Percentiles rank a stretch among this genome's conserved stretches.
Evolutionary conservation across 2,797 vertebrate species (phyloP).

Genomic region (Urophycis tenuis): DNA sequence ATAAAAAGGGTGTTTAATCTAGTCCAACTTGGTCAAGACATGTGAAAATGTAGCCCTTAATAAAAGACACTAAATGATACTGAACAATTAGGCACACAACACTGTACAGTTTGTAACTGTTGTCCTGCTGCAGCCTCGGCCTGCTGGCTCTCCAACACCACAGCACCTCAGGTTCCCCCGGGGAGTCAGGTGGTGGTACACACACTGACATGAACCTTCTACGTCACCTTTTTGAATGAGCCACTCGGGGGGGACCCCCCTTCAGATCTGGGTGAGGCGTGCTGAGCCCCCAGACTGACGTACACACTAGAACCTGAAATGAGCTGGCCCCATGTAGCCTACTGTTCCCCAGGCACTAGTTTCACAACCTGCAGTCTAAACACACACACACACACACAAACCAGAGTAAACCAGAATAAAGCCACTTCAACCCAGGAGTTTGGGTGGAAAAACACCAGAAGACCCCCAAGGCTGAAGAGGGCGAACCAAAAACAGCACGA

Average conservation of each 20-base stretch:
- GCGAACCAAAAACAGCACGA: neutral
- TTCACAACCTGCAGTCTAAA: neutral
- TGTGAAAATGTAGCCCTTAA: neutral
- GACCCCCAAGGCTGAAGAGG: neutral
- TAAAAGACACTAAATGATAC: neutral
- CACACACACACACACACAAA: neutral
- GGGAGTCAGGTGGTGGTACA: neutral
- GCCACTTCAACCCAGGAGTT: neutral
- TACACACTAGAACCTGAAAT: neutral
- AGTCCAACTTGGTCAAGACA: neutral
- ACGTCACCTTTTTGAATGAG: neutral
- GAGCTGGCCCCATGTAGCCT: neutral
- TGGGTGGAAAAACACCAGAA: neutral
- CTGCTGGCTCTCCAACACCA: neutral
- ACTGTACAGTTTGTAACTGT: neutral
- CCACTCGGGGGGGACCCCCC: neutral
- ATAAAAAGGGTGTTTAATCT: neutral
- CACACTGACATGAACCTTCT: neutral
- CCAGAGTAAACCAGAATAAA: neutral
- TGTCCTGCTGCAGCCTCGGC: neutral
- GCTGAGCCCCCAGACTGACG: neutral
- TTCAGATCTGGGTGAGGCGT: neutral
- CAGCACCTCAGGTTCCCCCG: neutral
- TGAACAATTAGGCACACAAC: neutral
- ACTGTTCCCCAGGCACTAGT: neutral